Percentiles rank a stretch among this genome's conserved stretches.
These are phyloP conservation scores for Erethizon dorsatum DNA, from an alignment of 2,797 vertebrate genomes.

Conservation along the genomic window DNA sequence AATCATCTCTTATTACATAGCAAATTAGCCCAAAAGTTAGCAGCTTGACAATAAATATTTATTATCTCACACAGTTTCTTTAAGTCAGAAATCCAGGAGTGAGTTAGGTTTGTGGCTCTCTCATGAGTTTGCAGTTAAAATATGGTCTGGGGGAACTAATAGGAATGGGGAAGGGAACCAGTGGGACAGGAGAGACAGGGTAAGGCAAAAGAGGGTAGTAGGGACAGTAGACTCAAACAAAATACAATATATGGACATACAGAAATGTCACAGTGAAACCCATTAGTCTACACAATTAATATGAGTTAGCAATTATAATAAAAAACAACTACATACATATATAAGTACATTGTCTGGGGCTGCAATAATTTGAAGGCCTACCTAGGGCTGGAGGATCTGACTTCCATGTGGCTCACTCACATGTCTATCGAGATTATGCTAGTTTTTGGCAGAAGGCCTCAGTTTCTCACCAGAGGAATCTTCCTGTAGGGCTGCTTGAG, in stretches of 20 bases:
- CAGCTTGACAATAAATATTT: background rate
- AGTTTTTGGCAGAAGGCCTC: background rate
- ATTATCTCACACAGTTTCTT: background rate
- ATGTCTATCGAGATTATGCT: background rate
- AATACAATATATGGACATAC: background rate
- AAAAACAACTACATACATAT: background rate
- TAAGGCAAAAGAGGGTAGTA: background rate
- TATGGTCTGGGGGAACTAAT: background rate
- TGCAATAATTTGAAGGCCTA: background rate
- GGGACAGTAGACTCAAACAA: background rate
- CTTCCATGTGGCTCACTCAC: background rate
- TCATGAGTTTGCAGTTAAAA: background rate
- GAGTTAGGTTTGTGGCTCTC: background rate
- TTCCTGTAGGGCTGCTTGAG: background rate
- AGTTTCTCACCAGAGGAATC: background rate
- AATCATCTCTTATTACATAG: background rate
- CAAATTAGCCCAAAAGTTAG: background rate
- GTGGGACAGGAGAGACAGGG: background rate
- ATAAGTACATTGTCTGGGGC: background rate
- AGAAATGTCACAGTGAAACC: background rate
- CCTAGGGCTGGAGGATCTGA: background rate
- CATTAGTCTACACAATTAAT: background rate
- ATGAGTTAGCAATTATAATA: background rate
- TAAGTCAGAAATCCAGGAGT: slow-evolving; percentile 8
- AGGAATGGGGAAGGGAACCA: background rate